Evolutionary conservation across 2,888 invertebrate species (phyloP).

Genomic region (Callyntrura sp.): DNA sequence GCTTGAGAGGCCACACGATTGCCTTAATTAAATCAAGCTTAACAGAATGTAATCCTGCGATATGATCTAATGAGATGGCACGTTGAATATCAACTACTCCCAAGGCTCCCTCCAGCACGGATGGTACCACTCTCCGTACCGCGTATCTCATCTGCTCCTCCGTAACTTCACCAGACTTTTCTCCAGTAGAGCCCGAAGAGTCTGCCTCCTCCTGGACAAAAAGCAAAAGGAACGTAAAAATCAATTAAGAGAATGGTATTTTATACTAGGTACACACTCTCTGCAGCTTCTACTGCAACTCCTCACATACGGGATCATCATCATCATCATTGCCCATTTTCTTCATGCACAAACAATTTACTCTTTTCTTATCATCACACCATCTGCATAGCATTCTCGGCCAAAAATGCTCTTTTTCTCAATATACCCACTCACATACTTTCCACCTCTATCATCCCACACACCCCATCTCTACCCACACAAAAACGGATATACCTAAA

Average conservation of each 20-base stretch:
- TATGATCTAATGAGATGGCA: constrained; percentile 86
- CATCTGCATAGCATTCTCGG: constrained; percentile 48
- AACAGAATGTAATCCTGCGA: constrained; percentile 87
- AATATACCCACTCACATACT: not conserved
- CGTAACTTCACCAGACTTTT: constrained; percentile 55
- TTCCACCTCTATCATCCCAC: too few relatives aligned
- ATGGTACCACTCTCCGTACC: constrained; percentile 85
- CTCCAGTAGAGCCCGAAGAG: constrained; percentile 17
- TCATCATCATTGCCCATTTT: too few relatives aligned
- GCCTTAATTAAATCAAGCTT: constrained; percentile 87
- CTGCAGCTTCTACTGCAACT: not conserved
- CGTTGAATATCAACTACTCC: constrained; percentile 85
- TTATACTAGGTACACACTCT: constrained; percentile 20
- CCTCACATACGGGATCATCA: constrained; percentile 4
- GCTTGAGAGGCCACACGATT: constrained; percentile 87
- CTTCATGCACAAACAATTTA: too few relatives aligned
- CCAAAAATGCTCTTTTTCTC: constrained; percentile 30
- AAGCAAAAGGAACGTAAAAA: constrained; percentile 37
- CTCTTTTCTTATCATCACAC: constrained; percentile 38
- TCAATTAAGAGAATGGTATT: constrained; percentile 73
- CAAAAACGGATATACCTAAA: constrained; percentile 7
- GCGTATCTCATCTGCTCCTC: constrained; percentile 83
- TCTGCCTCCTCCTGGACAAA: constrained; percentile 73
- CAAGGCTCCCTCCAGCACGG: constrained; percentile 86
- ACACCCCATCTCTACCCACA: too few relatives aligned